Base-by-base conservation (phyloP, 2,888 invertebrate species). In the Stenchaetothrips biformis region DNA sequence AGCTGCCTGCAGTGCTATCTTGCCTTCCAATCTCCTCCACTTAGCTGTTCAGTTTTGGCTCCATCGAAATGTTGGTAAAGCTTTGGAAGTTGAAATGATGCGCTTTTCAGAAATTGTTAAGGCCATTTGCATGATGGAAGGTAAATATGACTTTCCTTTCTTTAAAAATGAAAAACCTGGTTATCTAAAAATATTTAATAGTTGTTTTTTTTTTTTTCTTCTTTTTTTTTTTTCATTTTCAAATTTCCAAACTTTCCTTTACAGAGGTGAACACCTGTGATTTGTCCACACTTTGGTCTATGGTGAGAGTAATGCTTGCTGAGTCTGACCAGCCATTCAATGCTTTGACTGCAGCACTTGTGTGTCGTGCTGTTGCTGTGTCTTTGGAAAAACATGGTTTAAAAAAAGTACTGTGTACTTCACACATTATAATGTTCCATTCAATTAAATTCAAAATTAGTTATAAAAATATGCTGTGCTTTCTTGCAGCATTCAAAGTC, bases 221-320 rank as follows among this genome's bases (percentile, higher is more conserved):
- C 3, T 80, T 48, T 62, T 53, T 13, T 4, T 53, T 2, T 53
- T 4, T 53, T 53, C 53, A 3, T 1, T 53, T 13, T 47, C 25
- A 53, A n/a, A 78, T 74, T 25, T 79, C 74, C 48, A 79, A 48
- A 79, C 77, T 79, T 53, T 77, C 37, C 25, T 77, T 82, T 79
- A 21, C 67, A 83, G 83, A 79, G 47, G 62, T 77, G 7, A 80
- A 79, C 77, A 59, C 79, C 37, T 80, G 81, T 79, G 90, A 91
- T 82, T 89, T 91, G 37, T 95, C 94, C 0, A 88, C 90, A 0
- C 96, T 95, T 94, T 97, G 97, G 97, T 91, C 92, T 84, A 89
- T 90, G 80, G 90, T 96, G 78, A 90, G 96, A 48, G 91, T 91
- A 83, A 88, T 92, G 81, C 88, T 97, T 81, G 89, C 92, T 1